A percentile compares a stretch with the other conserved stretches of the same genome.
These are phyloP conservation scores for Aleiodes testaceus DNA, from an alignment of 2,888 invertebrate genomes.

Conservation along the genomic window DNA sequence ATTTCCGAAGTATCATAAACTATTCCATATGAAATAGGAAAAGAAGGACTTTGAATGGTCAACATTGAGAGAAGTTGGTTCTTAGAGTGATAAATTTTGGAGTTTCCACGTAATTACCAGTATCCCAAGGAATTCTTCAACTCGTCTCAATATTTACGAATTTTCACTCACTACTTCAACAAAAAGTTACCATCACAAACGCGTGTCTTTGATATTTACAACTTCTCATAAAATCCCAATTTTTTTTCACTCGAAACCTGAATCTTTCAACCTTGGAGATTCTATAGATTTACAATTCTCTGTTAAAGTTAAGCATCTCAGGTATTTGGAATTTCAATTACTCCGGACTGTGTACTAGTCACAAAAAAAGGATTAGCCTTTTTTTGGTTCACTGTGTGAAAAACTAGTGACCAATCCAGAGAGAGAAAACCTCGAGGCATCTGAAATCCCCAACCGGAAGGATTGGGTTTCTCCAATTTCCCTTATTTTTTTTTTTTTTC, in stretches of 20 bases:
- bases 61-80: constrained; percentile 36
- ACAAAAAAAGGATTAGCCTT: constrained; percentile 2
- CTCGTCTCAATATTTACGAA: background rate
- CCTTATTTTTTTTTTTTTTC: constrained; percentile 32
- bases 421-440: constrained; percentile 33
- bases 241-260: constrained; percentile 34
- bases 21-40: constrained; percentile 17
- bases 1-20: constrained; percentile 38
- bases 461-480: constrained; percentile 48
- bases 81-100: too few relatives aligned
- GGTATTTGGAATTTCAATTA: constrained; percentile 32
- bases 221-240: constrained; percentile 26
- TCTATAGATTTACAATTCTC: constrained; percentile 27
- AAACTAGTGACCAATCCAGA: constrained; percentile 43
- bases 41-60: constrained; percentile 39
- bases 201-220: constrained; percentile 25
- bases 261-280: constrained; percentile 14
- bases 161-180: background rate
- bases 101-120: too few relatives aligned
- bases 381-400: constrained; percentile 35
- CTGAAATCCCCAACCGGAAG: constrained; percentile 34
- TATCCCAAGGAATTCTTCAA: background rate
- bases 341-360: background rate
- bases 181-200: background rate
- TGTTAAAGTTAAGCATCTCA: constrained; percentile 28